Base-by-base conservation (phyloP, 2,113 vertebrate species). In the Neotragus pygmaeus region DNA sequence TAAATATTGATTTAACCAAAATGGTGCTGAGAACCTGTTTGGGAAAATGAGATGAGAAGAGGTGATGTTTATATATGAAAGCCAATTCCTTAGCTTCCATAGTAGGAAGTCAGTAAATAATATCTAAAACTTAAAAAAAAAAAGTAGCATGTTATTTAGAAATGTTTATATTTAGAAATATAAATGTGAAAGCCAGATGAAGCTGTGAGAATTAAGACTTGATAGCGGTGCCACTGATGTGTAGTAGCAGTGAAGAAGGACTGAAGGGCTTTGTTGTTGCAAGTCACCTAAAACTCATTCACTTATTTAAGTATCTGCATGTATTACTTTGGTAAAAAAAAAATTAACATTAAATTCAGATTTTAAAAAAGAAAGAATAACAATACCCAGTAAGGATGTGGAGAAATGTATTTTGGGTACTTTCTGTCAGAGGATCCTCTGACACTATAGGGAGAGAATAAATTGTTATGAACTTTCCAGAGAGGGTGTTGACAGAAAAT, bases 1-100 rank as follows among this genome's bases (percentile, higher is more conserved):
- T 91, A 19, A 86, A 96, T 90, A 89, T 30, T 87, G 47, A 94
- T 70, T 82, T 53, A 88, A 90, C 43, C 27, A 80, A 83, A 96
- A 84, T 25, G 84, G 60, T 57, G 64, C 58, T 88, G 60, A 45
- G 36, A 88, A 88, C 21, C 33, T 88, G 7, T 81, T 80, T 88
- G 17, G 47, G 53, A 93, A n/a, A 60, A 75, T 39, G n/a, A 66
- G 17, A 1, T 43, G 1, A 21, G 25, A 27, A 2, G 8, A 15
- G 4, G 10, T 28, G 9, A n/a, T 58, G 53, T 7, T 23, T 27
- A 39, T 23, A 33, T 17, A 77, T 53, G 23, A 88, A 66, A 91
- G 33, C 47, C 62, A 39, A 80, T 86, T 89, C n/a, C 39, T 94
- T 84, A 47, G 53, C 62, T 77, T 66, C n/a, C 19, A 23, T 49